Percentiles rank a stretch among this genome's conserved stretches.
Evolutionary conservation across 2,113 vertebrate genomes (phyloP).

Genomic region (Sorex araneus): DNA sequence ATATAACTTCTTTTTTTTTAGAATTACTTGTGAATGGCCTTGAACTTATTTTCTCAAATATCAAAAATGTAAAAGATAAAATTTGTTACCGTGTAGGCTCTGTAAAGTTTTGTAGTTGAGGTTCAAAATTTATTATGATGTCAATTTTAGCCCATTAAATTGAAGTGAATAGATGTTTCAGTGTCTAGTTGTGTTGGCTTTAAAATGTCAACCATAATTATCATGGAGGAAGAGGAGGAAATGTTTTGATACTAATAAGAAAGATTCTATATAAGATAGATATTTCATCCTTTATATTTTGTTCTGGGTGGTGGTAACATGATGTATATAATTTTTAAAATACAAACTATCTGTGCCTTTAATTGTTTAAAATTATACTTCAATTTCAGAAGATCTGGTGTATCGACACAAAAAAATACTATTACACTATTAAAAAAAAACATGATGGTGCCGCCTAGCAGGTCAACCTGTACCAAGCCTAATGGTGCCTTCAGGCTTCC

Average conservation of each 20-base stretch:
- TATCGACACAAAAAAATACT: background rate
- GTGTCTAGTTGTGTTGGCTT: background rate
- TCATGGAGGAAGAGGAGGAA: background rate
- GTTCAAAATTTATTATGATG: background rate
- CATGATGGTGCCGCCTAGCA: too few species aligned
- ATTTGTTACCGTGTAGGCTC: background rate
- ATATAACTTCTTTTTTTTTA: background rate
- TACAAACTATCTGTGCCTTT: background rate
- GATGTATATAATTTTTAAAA: background rate
- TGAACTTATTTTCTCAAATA: background rate
- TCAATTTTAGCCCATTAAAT: background rate
- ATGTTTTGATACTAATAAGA: background rate
- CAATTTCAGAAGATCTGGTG: background rate
- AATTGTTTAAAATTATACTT: background rate
- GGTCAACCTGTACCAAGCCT: too few species aligned
- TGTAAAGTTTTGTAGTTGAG: slow-evolving; percentile 34
- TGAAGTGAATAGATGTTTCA: background rate
- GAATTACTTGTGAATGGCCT: background rate
- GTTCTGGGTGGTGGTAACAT: background rate
- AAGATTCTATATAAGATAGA: background rate
- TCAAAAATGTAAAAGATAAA: background rate
- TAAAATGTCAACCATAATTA: slow-evolving; percentile 4
- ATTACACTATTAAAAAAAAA: background rate
- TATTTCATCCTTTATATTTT: background rate
- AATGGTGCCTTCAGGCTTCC: too few species aligned